Conservation (phyloP, 2,888 invertebrate species). For the Neoaliturus tenellus region DNA sequence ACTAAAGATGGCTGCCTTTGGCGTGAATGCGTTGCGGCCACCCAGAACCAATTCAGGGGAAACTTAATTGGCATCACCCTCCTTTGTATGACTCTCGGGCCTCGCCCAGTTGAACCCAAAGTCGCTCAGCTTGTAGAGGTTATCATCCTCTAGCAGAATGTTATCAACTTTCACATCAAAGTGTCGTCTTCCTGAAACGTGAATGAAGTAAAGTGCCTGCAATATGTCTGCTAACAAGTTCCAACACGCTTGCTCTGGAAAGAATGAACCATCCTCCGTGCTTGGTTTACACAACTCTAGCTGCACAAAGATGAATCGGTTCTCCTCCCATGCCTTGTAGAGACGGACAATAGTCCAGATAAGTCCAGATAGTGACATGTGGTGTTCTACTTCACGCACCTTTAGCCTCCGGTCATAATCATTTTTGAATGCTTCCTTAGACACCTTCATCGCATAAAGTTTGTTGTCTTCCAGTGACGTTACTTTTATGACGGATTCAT, state of each 20-base stretch:
- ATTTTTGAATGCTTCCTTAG: conserved; percentile 77
- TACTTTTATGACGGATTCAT: conserved; percentile 84
- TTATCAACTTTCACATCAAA: conserved; percentile 80
- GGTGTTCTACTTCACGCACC: conserved; percentile 81
- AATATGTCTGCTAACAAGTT: conserved; percentile 80
- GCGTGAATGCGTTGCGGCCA: too few relatives aligned
- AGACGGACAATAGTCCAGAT: conserved; percentile 81
- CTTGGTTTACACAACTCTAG: conserved; percentile 82
- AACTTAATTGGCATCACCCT: too few relatives aligned
- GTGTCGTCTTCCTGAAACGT: conserved; percentile 75
- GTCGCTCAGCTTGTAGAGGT: conserved; percentile 82
- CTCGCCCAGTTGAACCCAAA: conserved; percentile 87
- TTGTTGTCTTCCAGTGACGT: conserved; percentile 79
- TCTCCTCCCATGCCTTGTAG: conserved; percentile 85
- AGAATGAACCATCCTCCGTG: conserved; percentile 76
- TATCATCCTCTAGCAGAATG: conserved; percentile 75
- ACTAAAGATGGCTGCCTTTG: too few relatives aligned
- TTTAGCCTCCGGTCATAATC: conserved; percentile 76
- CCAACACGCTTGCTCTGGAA: conserved; percentile 80
- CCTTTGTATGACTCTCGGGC: too few relatives aligned
- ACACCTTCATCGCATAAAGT: conserved; percentile 83
- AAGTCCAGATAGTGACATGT: conserved; percentile 81
- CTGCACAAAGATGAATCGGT: conserved; percentile 80
- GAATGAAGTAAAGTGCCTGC: conserved; percentile 75
- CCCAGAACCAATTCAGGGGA: too few relatives aligned